Evolutionary conservation across 2,797 vertebrate genomes (phyloP).

Genomic region (Periophthalmus magnuspinnatus): DNA sequence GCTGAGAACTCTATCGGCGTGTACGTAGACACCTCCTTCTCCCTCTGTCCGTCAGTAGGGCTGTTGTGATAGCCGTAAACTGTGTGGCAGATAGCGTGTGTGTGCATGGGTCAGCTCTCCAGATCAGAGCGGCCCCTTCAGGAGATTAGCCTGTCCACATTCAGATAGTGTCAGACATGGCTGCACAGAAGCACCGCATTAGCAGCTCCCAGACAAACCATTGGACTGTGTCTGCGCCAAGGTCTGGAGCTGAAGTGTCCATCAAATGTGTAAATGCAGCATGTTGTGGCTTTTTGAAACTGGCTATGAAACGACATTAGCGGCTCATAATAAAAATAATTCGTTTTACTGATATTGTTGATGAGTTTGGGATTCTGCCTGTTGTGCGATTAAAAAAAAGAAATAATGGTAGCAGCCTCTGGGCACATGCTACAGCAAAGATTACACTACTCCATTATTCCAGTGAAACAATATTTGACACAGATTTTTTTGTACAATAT

Average conservation of each 20-base stretch:
- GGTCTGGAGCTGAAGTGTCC: background rate
- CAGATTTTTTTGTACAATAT: too few relatives aligned
- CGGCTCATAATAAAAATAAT: too few relatives aligned
- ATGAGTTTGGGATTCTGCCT: too few relatives aligned
- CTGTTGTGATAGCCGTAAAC: background rate
- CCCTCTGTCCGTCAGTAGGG: background rate
- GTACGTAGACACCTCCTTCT: background rate
- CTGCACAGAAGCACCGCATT: background rate
- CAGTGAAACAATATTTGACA: too few relatives aligned
- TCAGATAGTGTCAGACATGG: constrained; percentile 1
- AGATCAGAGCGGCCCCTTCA: constrained; percentile 1
- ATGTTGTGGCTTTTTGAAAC: background rate
- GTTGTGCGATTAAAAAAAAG: too few relatives aligned
- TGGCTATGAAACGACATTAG: background rate
- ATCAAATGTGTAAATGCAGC: background rate
- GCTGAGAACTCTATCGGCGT: background rate
- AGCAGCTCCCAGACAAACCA: background rate
- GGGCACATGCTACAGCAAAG: too few relatives aligned
- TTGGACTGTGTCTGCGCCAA: background rate
- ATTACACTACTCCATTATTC: too few relatives aligned
- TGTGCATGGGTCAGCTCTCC: background rate
- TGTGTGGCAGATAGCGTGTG: background rate
- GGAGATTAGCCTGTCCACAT: constrained; percentile 8
- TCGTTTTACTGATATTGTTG: too few relatives aligned
- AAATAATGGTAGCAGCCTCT: too few relatives aligned